phyloP scores from a whole-genome alignment of 2,888 invertebrate genomes.

The Ormyrus pomaceus region DNA sequence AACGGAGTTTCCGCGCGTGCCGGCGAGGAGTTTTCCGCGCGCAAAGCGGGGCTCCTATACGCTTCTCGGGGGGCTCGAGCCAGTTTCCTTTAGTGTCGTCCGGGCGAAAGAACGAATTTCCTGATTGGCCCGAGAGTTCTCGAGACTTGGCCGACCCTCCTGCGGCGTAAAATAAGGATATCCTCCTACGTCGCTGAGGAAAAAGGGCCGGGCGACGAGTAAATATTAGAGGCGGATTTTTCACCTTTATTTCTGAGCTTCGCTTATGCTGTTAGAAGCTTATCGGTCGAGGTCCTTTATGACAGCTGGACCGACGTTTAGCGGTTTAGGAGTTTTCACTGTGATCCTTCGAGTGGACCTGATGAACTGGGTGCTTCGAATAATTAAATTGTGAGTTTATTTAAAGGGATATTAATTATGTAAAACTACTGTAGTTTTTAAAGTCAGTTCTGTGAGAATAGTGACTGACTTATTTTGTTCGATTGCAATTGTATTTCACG shows the following conservation, averaged over 20 bases:
- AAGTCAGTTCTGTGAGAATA: too few relatives aligned
- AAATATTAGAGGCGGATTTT: conserved; percentile 22
- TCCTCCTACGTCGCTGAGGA: conserved; percentile 23
- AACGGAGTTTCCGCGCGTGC: conserved; percentile 35
- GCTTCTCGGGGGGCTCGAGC: background rate
- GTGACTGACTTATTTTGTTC: too few relatives aligned
- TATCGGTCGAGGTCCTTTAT: too few relatives aligned
- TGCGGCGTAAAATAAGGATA: conserved; percentile 54
- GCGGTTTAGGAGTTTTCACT: too few relatives aligned
- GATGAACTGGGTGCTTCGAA: too few relatives aligned
- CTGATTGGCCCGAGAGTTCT: conserved; percentile 58
- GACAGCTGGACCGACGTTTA: too few relatives aligned
- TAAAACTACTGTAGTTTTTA: too few relatives aligned
- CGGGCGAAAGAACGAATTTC: conserved; percentile 59
- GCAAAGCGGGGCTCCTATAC: conserved; percentile 19
- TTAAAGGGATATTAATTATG: too few relatives aligned
- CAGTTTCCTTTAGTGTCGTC: conserved; percentile 56
- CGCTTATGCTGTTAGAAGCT: too few relatives aligned
- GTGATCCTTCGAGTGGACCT: too few relatives aligned
- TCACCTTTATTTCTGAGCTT: background rate
- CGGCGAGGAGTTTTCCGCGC: conserved; percentile 18
- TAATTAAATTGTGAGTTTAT: too few relatives aligned
- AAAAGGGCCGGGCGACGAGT: conserved; percentile 12
- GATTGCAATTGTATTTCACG: too few relatives aligned
- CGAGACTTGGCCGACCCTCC: conserved; percentile 38